These are phyloP conservation scores for Pheosia tremula DNA, from an alignment of 2,888 invertebrate species.

Conservation along the genomic window DNA sequence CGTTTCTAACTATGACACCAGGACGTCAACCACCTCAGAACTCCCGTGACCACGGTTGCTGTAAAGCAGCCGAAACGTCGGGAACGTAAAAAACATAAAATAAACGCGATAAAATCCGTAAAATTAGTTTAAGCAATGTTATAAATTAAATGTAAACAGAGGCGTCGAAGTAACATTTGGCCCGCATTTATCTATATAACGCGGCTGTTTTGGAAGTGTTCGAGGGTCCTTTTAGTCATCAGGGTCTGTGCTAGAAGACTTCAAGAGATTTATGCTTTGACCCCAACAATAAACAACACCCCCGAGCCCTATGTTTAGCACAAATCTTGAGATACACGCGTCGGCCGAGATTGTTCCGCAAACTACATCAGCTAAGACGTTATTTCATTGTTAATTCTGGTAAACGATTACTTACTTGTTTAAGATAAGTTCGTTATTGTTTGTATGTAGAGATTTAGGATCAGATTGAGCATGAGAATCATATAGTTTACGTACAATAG, in stretches of 20 bases:
- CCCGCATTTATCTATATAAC: conserved; percentile 57
- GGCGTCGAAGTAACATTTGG: conserved; percentile 41
- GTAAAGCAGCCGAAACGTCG: too few species aligned
- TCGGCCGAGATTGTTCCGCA: conserved; percentile 31
- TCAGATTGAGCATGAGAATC: too few species aligned
- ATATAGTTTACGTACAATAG: too few species aligned
- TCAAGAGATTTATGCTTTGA: conserved; percentile 67
- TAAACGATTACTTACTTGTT: not conserved
- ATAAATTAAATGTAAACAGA: conserved; percentile 42
- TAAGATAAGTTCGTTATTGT: too few species aligned
- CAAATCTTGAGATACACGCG: conserved; percentile 37
- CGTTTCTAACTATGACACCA: too few species aligned
- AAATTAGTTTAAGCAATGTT: conserved; percentile 29
- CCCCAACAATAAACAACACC: conserved; percentile 72
- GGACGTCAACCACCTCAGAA: too few species aligned
- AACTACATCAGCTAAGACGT: conserved; percentile 9
- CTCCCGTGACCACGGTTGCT: too few species aligned
- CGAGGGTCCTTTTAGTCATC: conserved; percentile 57
- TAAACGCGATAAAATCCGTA: too few species aligned
- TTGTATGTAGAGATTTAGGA: too few species aligned
- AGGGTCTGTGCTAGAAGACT: conserved; percentile 53
- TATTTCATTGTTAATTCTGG: not conserved
- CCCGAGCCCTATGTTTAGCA: conserved; percentile 42
- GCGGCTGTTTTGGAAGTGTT: conserved; percentile 62
- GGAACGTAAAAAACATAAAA: too few species aligned